Base-by-base conservation (phyloP, 2,113 vertebrate species). In the Chitala chitala region DNA sequence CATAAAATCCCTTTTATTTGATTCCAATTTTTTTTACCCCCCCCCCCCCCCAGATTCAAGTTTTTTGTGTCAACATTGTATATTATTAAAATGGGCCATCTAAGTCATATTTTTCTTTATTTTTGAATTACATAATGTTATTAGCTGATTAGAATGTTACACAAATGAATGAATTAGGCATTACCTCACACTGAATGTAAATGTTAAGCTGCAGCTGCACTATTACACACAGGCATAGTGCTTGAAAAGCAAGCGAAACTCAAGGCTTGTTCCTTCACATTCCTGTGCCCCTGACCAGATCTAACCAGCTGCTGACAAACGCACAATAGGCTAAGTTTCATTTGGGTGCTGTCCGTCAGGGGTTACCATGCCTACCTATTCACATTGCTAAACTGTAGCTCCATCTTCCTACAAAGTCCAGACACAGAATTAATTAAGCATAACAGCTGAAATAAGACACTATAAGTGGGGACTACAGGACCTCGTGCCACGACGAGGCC, bases 241-340 rank as follows among this genome's bases (percentile, higher is more conserved):
- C 9, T 17, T 38, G 33, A 36, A 36, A n/a, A n/a, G 4, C 0
- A 63, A 33, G 36, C 26, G 64, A 68, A 68, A 68, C 64, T 46
- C 22, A 42, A 46, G 42, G 64, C 42, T 12, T 68, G 64, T 68
- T 68, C 24, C n/a, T 9, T 46, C 42, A 68, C 22, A 68, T 68
- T 48, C 64, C 64, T 68, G 6, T 44, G 40, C 42, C 40, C 24
- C 10, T 26, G 8, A 63, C 59, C n/a, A 33, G 59, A 63, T 33
- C 29, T 33, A 20, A 63, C 15, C 29, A 33, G 59, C 59, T 44
- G 64, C 64, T 66, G 8, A 66, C 40, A 29, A 46, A 24, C 13
- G 64, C 64, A 44, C 42, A 44, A 44, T 66, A 44, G 42, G 17
- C 42, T 46, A 5, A 46, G 64, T 68, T 46, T 68, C 64, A 10